Evolutionary conservation across 2,797 vertebrate species (phyloP), one percentile per base, ranked within the genome.

Genomic region (Smutsia gigantea): DNA sequence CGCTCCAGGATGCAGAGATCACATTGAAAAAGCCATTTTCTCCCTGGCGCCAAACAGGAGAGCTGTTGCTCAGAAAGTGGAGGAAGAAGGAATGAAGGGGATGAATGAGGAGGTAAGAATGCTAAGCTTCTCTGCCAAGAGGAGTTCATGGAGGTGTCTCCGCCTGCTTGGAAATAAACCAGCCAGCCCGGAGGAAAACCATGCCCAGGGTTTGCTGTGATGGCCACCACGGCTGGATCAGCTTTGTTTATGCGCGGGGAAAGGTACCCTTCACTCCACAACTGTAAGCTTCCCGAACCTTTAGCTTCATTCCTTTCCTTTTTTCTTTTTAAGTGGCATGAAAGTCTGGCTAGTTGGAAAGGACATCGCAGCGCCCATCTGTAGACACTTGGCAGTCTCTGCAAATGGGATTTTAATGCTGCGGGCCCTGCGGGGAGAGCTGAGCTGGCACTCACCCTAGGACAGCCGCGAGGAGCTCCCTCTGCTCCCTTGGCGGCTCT

Each of bases 141-240:
- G 49, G 49, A 31, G 55, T 27, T 21, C 5, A 59, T 1, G 21
- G n/a, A 12, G 0, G 21, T 17, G 37, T 31, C 31, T 29, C 42
- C n/a, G 29, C 77, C 29, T 11, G 1, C 7, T 7, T 34, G 29
- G 81, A 46, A 64, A 49, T 4, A 7, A 31, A 31, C 5, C 27
- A 12, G 64, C 23, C 2, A 14, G 19, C 46, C 51, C 2, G 7
- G 25, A 57, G 14, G 87, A n/a, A 49, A 12, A 2, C 2, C 3
- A 53, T 72, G 7, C 12, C 0, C 3, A 2, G 21, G 6, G 21
- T 15, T 4, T 4, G 27, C 7, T 9, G 49, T 15, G 1, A 23
- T 25, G 7, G 19, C 39, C 18, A 4, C 27, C 2, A 0, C 0
- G 21, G 34, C 7, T 9, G 10, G 0, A 0, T 31, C 49, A 5